Percentiles rank a stretch among this genome's conserved stretches.
Conservation (phyloP, 1,140 invertebrate genomes). For the Phortica variegata region DNA sequence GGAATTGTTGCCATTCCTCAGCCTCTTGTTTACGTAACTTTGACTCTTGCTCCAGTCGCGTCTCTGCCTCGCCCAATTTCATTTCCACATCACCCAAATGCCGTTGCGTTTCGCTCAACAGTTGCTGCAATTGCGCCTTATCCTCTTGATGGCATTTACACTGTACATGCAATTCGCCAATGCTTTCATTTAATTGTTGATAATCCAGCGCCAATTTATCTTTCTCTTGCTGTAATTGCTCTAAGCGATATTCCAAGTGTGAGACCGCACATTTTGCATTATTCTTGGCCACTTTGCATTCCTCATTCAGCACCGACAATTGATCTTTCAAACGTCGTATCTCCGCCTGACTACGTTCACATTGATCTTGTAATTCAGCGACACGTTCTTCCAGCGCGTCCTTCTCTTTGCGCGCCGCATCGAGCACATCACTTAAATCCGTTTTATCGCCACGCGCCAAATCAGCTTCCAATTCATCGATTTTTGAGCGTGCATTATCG, state of each 20-base stretch:
- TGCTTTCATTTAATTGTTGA: constrained; percentile 71
- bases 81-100: constrained; percentile 65
- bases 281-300: constrained; percentile 76
- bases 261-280: constrained; percentile 79
- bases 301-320: constrained; percentile 72
- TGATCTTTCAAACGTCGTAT: constrained; percentile 72
- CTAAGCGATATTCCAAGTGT: constrained; percentile 76
- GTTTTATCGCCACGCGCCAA: constrained; percentile 64
- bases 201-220: constrained; percentile 69
- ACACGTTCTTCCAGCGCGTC: constrained; percentile 69
- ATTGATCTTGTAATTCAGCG: constrained; percentile 74
- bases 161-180: constrained; percentile 70
- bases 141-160: constrained; percentile 76
- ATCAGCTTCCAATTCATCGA: constrained; percentile 66
- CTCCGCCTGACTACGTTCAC: constrained; percentile 75
- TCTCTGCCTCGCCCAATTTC: constrained; percentile 61
- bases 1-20: constrained; percentile 91
- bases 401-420: constrained; percentile 70
- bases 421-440: constrained; percentile 71
- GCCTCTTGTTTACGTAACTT: constrained; percentile 65
- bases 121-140: constrained; percentile 69
- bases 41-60: constrained; percentile 63
- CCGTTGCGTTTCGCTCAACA: constrained; percentile 68
- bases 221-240: constrained; percentile 73
- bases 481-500: constrained; percentile 77